Base-by-base conservation (phyloP, 2,888 invertebrate genomes). In the Melanophora roralis region DNA sequence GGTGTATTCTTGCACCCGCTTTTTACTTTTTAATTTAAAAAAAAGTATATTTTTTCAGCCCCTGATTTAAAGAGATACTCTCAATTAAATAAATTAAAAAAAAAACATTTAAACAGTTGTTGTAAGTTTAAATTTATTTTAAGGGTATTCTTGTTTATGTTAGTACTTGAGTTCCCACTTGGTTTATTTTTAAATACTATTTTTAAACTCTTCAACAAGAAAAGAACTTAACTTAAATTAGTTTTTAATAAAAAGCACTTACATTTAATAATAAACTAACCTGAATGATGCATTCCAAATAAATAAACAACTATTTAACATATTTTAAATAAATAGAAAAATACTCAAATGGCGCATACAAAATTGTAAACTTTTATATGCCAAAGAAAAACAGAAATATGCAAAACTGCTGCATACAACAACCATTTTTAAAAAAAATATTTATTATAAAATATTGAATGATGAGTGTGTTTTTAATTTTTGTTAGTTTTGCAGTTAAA, bases 341-440 rank as follows among this genome's bases (percentile, higher is more conserved):
- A 34, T 16, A 16, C 16, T 27, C 27, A n/a, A 49, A 27, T 23
- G n/a, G 21, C 7, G n/a, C 2, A 40, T n/a, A 40, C 38, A 65
- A 38, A 51, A n/a, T n/a, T n/a, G n/a, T n/a, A 51, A 16, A 49
- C 2, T 45, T 21, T 11, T 32, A 6, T 9, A 23, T 57, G 57
- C 11, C 8, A 16, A 16, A 38, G 45, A 34, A 71, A 38, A 34
- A 49, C 3, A 21, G 14, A 64, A 14, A 32, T 19, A 27, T 27
- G 27, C 21, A 55, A 65, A 69, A 49, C 49, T 72, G 53, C 45
- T 65, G 53, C 53, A 78, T 55, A 73, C 38, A 49, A 34, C 71
- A 49, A 34, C 71, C 71, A 57, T 65, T 36, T 38, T 73, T 45
- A 57, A 64, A 74, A 72, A 60, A 74, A 72, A 60, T 67, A 51